Base-by-base conservation (phyloP, 2,888 invertebrate species). In the Pterostichus madidus region DNA sequence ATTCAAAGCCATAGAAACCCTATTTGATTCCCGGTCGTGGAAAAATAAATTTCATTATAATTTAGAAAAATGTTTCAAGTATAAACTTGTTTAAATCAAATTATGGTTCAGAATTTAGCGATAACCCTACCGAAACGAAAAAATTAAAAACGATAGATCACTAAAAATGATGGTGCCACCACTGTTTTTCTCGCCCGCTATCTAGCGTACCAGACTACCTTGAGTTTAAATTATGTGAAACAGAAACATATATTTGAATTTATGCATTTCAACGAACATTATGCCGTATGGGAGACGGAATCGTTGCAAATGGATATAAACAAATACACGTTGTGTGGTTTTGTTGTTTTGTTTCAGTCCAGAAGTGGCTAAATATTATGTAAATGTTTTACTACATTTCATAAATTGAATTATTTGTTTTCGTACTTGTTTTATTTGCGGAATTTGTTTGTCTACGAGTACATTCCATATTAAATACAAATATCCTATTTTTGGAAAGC, bases 251-350 rank as follows among this genome's bases (percentile, higher is more conserved):
- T 31, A 17, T 31, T 17, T 10, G 59, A 24, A 59, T 59, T 59
- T 59, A 59, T 59, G 59, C 59, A 59, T 31, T 11, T 59, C 59
- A 59, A 17, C 8, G 31, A 59, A 11, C 59, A 59, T 31, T 59
- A 59, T 24, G 24, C 24, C 1, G 1, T 24, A 24, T 3, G 24
- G 24, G 24, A 24, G 24, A 24, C 3, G 24, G 24, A 24, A 24
- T 24, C 59, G 31, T 59, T 31, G 11, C 5, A n/a, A 11, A 59
- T 31, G 10, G n/a, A 59, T 11, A 31, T 59, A 59, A 59, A 59
- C 59, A 59, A 59, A 31, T 59, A 17, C 59, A 31, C 31, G 31
- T n/a, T 59, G 59, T 31, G 17, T 59, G 31, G 7, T n/a, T n/a
- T n/a, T n/a, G n/a, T n/a, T n/a, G 59, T 59, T 59, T 56, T 56